Evolutionary conservation across 2,113 vertebrate genomes (phyloP), one percentile per base, ranked within the genome.

Genomic region (Thomomys bottae): DNA sequence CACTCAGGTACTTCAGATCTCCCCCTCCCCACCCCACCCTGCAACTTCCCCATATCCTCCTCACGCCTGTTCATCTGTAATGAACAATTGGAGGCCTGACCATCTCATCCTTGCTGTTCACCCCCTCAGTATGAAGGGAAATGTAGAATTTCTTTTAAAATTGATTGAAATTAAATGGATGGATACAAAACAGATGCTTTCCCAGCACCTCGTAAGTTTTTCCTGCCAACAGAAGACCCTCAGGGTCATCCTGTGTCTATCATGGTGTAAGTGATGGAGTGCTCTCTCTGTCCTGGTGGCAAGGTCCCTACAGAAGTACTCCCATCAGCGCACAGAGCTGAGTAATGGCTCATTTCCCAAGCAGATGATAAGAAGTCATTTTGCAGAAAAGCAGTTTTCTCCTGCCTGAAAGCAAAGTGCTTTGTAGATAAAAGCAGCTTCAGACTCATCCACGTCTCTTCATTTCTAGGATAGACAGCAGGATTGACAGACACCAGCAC

Each of bases 161-260:
- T 0, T 30, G 38, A 88, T 49, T 23, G 73, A 86, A 88, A 85
- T 30, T 18, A 84, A 71, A 68, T 17, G 89, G 68, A 68, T 20
- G 20, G 59, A 36, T 38, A 45, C 36, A 72, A 49, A 76, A 45
- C 40, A 54, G n/a, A 49, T 66, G 66, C 36, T 85, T 71, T 63
- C 49, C 86, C 42, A 24, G 80, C 64, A 66, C 61, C 76, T 45
- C 72, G 4, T 77, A 71, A 7, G 24, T 84, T 78, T 78, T 38
- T 42, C 83, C 87, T 78, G 61, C 89, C 80, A 88, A 10, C 21
- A n/a, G 68, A 90, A 87, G 63, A 67, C 91, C 73, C 64, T 54
- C 28, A 10, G 59, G 54, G n/a, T 85, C 71, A 36, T 34, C 64
- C 72, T 28, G 20, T 70, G 71, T 90, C 84, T 36, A 12, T 40